Evolutionary conservation across 2,113 vertebrate species (phyloP).

Genomic region (Tapirus terrestris): DNA sequence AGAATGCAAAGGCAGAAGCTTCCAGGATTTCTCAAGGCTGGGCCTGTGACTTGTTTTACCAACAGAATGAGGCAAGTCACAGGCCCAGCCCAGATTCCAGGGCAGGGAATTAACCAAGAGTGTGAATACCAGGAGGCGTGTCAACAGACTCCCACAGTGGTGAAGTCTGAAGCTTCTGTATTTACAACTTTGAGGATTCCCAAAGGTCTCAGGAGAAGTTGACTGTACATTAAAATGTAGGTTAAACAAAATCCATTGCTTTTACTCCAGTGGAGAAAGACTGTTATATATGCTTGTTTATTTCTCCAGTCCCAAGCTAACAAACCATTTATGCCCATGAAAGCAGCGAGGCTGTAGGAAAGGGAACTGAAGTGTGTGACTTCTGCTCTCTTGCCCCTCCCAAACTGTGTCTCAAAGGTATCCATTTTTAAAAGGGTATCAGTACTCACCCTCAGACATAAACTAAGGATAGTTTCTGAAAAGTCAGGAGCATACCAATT

Average conservation of each 20-base stretch:
- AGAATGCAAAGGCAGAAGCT: neutral
- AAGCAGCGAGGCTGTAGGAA: neutral
- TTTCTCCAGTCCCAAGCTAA: slow-evolving; percentile 13
- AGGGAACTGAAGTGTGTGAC: neutral
- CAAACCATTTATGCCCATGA: neutral
- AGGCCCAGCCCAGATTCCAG: neutral
- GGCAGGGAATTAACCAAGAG: neutral
- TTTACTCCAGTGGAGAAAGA: slow-evolving; percentile 33
- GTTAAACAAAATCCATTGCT: slow-evolving; percentile 53
- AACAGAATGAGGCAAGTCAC: neutral
- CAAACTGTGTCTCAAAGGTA: neutral
- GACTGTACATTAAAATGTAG: slow-evolving; percentile 24
- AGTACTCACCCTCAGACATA: neutral
- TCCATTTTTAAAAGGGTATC: neutral
- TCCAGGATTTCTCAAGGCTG: neutral
- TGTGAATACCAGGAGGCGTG: neutral
- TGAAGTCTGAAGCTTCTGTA: neutral
- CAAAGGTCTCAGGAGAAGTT: neutral
- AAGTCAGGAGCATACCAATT: neutral
- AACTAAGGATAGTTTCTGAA: neutral
- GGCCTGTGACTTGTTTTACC: neutral
- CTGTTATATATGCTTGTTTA: slow-evolving; percentile 21
- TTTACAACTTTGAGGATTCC: slow-evolving; percentile 52
- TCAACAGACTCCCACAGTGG: neutral
- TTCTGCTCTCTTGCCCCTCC: slow-evolving; percentile 11